Conservation (phyloP, 2,888 invertebrate genomes). For the Lasioglossum marginatum region DNA sequence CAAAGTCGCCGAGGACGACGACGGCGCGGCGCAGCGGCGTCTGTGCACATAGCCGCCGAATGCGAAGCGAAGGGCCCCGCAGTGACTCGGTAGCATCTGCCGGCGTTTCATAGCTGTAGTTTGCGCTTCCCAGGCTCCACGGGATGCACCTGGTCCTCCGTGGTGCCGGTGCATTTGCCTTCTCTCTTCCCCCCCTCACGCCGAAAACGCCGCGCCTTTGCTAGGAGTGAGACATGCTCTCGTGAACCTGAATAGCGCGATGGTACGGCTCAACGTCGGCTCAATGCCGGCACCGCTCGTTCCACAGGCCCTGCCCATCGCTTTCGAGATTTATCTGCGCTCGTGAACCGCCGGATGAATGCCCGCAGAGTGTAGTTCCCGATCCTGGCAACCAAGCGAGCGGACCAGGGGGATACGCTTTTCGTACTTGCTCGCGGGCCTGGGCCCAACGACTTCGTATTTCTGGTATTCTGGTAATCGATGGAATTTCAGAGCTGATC, state of each 20-base stretch:
- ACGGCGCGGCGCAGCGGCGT: conserved; percentile 61
- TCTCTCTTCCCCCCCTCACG: conserved; percentile 46
- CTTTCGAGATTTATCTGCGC: conserved; percentile 77
- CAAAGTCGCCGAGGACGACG: conserved; percentile 66
- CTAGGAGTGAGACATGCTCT: conserved; percentile 76
- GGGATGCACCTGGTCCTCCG: conserved; percentile 82
- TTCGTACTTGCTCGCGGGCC: conserved; percentile 18
- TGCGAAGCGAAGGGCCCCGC: conserved; percentile 45
- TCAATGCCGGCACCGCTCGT: conserved; percentile 56
- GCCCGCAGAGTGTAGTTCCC: conserved; percentile 16
- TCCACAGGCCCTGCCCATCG: conserved; percentile 43
- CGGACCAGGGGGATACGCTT: conserved; percentile 26
- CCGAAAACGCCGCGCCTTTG: conserved; percentile 30
- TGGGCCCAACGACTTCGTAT: conserved; percentile 1
- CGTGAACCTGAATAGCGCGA: conserved; percentile 81
- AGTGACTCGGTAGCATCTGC: conserved; percentile 73
- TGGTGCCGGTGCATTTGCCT: conserved; percentile 71
- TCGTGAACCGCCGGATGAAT: conserved; percentile 41
- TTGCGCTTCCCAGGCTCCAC: conserved; percentile 83
- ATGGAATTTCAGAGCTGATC: conserved; percentile 16
- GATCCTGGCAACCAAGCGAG: not conserved
- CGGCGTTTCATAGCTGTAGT: conserved; percentile 74
- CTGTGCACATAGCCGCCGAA: conserved; percentile 71
- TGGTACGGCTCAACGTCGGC: conserved; percentile 64
- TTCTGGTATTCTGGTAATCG: conserved; percentile 33